Evolutionary conservation across 2,888 invertebrate species (phyloP), one percentile per base, ranked within the genome.

Genomic region (Marasmarcha lunaedactyla): DNA sequence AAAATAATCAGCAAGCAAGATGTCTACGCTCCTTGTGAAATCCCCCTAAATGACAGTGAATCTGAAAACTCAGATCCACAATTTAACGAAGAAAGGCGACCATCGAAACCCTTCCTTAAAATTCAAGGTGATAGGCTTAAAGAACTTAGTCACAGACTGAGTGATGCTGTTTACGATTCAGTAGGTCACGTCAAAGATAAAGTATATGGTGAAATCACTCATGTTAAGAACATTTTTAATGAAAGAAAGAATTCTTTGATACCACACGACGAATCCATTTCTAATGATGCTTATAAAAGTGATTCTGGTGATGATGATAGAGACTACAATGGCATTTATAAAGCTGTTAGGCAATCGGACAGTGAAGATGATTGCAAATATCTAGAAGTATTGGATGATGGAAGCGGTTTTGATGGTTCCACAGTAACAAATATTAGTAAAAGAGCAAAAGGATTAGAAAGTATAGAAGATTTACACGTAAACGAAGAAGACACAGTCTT

Each of bases 371-470:
- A 72, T 5, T 72, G 54, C 26, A 71, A 63, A 40, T 83, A 83
- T 54, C 50, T 84, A 35, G 84, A 84, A 54, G 64, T 84, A 0
- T 30, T 83, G 2, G 84, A 84, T 42, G 83, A 84, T 52, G 84
- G 71, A 1, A 69, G 65, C 20, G 76, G 64, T 25, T 71, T 76
- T 34, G 67, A 66, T 48, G 44, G 53, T 11, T 35, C 49, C 3
- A 14, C 48, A 35, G 33, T 44, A 10, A 41, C 15, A n/a, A 34
- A 36, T 6, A 42, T 50, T n/a, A 54, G 46, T 15, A 53, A 53
- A 1, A 42, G 55, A 11, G 53, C 51, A 0, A 56, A 55, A 25
- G 47, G 52, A 1, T 43, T 63, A 14, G 59, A 59, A 6, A 47
- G 52, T 1, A 42, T 63, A 14, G 59, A 59, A 6, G 46, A 55